Percentiles rank a stretch among this genome's conserved stretches.
Conservation (phyloP, 2,113 vertebrate genomes). For the Garra rufa region DNA sequence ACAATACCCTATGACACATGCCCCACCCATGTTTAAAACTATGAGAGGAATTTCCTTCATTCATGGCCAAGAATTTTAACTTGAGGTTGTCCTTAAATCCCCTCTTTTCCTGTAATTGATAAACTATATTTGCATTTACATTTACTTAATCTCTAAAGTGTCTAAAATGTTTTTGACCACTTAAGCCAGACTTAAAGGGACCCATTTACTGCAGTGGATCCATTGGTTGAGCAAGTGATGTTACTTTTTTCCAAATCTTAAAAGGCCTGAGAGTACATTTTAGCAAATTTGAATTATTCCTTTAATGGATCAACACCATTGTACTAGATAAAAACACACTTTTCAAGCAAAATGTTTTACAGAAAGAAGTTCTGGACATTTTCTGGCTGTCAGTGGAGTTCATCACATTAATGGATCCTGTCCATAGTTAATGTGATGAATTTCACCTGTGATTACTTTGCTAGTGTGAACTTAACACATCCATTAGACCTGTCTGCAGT, state of each 20-base stretch:
- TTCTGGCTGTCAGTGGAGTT: neutral
- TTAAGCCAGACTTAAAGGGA: neutral
- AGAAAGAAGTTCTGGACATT: no score
- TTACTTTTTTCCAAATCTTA: neutral
- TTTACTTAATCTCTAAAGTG: neutral
- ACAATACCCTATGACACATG: neutral
- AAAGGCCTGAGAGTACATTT: neutral
- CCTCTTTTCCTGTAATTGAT: neutral
- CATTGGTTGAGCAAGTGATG: no score
- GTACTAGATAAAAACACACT: no score
- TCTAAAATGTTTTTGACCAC: neutral
- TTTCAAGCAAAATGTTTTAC: no score
- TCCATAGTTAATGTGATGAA: neutral
- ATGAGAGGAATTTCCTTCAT: constrained; percentile 31
- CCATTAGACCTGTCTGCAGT: neutral
- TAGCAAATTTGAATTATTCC: neutral
- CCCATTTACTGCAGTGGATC: neutral
- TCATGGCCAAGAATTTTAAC: constrained; percentile 5
- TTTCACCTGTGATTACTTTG: neutral
- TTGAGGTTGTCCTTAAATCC: constrained; percentile 1
- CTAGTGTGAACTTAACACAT: neutral
- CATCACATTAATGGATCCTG: neutral
- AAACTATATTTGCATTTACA: neutral
- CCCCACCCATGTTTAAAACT: constrained; percentile 7
- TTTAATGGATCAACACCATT: neutral